Conservation (phyloP, 23 tunicate species). For the Ascidia mentula region DNA sequence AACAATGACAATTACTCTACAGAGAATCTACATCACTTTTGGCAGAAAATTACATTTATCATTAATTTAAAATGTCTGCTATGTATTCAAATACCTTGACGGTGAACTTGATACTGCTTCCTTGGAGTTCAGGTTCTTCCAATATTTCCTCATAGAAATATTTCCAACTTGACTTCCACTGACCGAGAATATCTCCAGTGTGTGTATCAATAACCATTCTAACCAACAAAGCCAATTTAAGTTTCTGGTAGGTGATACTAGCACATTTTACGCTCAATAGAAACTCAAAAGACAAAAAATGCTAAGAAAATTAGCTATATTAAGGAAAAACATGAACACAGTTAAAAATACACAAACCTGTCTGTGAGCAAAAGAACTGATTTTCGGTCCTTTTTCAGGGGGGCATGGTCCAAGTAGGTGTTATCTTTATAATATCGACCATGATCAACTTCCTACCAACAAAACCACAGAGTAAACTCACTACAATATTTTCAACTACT, state of each 20-base stretch:
- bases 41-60: too few relatives aligned
- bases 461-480: not conserved
- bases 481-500: not conserved
- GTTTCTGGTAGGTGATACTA: too few relatives aligned
- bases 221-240: not conserved
- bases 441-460: constrained; percentile 48
- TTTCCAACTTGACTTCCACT: constrained; percentile 84
- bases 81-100: constrained; percentile 34
- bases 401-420: constrained; percentile 61
- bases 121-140: constrained; percentile 34
- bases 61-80: constrained; percentile 24
- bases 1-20: too few relatives aligned
- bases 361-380: constrained; percentile 58
- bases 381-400: constrained; percentile 53
- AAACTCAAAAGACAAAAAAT: not conserved
- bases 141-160: constrained; percentile 39
- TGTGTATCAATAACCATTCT: constrained; percentile 61
- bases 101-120: constrained; percentile 31
- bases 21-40: too few relatives aligned
- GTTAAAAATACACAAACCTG: constrained; percentile 32
- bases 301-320: too few relatives aligned
- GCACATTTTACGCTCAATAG: not conserved
- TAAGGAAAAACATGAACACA: too few relatives aligned
- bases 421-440: constrained; percentile 39
- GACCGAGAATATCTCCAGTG: constrained; percentile 80